Conservation (phyloP, 1,140 invertebrate species). For the Drosophila suzukii region DNA sequence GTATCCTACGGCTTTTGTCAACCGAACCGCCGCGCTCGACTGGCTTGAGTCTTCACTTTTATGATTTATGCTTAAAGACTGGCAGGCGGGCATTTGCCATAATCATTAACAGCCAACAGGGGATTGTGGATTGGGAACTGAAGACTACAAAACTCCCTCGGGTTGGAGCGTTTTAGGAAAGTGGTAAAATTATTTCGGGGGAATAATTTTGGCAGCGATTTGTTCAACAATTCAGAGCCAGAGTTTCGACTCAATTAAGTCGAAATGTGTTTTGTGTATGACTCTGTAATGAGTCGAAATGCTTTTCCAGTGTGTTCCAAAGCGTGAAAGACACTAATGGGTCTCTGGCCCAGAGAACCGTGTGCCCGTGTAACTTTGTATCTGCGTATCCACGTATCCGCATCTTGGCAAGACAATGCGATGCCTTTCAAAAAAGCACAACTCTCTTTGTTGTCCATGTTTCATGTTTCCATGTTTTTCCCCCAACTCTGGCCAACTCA, state of each 20-base stretch:
- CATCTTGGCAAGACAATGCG: conserved; percentile 54
- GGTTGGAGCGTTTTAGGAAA: conserved; percentile 30
- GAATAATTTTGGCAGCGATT: conserved; percentile 48
- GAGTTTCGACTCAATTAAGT: conserved; percentile 52
- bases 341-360: conserved; percentile 43
- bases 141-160: conserved; percentile 1
- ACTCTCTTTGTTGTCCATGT: conserved; percentile 43
- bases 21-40: conserved; percentile 52
- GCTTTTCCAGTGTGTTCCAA: conserved; percentile 41
- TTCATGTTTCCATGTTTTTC: conserved; percentile 44
- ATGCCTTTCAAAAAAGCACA: conserved; percentile 64
- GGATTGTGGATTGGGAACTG: conserved; percentile 9
- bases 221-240: conserved; percentile 48
- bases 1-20: conserved; percentile 70
- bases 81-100: conserved; percentile 38
- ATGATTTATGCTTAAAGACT: conserved; percentile 61
- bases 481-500: conserved; percentile 41
- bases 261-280: conserved; percentile 52
- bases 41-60: conserved; percentile 61
- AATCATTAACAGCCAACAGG: conserved; percentile 58
- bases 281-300: conserved; percentile 53
- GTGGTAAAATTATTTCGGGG: conserved; percentile 49
- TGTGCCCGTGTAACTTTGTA: conserved; percentile 48
- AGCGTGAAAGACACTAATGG: conserved; percentile 63
- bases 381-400: conserved; percentile 30